Percentiles rank a stretch among this genome's conserved stretches.
These are phyloP conservation scores for Crypturellus undulatus DNA, from an alignment of 2,113 vertebrate species.

Conservation along the genomic window DNA sequence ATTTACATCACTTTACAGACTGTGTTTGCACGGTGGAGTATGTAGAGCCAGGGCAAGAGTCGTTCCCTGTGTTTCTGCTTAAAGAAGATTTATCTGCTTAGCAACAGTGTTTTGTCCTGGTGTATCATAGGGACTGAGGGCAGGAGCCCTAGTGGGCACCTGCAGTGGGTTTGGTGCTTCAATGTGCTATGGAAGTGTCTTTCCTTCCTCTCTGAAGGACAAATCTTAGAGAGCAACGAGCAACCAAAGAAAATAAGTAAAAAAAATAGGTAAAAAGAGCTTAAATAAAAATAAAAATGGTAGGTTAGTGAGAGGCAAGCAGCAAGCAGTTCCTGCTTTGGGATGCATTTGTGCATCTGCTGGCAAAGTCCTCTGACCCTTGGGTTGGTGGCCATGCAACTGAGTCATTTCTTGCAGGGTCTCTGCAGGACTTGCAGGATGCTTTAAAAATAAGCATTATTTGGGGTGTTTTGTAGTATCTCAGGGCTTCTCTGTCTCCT, in stretches of 20 bases:
- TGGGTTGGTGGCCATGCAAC: neutral
- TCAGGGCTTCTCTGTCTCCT: neutral
- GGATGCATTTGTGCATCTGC: neutral
- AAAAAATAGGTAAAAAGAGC: neutral
- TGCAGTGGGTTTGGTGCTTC: neutral
- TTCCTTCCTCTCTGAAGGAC: neutral
- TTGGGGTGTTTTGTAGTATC: neutral
- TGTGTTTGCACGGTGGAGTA: neutral
- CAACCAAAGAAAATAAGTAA: neutral
- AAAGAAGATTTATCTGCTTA: neutral
- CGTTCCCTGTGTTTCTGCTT: neutral
- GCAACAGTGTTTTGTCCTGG: neutral
- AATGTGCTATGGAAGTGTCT: neutral
- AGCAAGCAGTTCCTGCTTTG: too few species aligned
- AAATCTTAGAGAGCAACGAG: neutral
- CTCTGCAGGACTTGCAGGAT: too few species aligned
- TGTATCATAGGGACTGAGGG: neutral
- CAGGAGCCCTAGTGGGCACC: neutral
- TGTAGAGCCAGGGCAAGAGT: neutral
- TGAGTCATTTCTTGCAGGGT: neutral
- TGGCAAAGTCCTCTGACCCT: neutral
- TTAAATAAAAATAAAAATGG: neutral
- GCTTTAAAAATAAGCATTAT: neutral
- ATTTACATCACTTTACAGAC: fast-evolving
- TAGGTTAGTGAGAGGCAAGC: neutral